A percentile compares a stretch with the other conserved stretches of the same genome.
Conservation (phyloP, 2,113 vertebrate genomes). For the Microcebus ravelobensis region DNA sequence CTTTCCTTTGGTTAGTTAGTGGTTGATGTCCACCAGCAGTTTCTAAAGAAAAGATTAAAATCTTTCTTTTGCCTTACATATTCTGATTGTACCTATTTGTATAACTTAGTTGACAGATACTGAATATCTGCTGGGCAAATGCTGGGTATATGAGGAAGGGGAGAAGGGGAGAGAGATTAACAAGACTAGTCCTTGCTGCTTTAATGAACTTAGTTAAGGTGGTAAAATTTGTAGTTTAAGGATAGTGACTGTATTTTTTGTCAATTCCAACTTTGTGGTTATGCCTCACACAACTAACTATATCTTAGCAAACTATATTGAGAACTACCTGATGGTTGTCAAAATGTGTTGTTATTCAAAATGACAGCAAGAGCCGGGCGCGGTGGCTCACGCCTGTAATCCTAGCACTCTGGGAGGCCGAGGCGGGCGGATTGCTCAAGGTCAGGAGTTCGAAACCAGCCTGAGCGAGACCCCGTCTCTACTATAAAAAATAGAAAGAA, state of each 20-base stretch:
- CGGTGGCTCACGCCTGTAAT: too few relatives aligned
- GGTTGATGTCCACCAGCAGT: not conserved
- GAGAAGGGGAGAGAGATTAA: not conserved
- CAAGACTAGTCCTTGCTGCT: not conserved
- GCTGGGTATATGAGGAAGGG: not conserved
- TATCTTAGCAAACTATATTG: not conserved
- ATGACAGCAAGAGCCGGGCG: not conserved
- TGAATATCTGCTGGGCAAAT: not conserved
- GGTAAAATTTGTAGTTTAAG: not conserved
- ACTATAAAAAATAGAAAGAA: too few relatives aligned
- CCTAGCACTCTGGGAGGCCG: too few relatives aligned
- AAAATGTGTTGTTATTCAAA: conserved; percentile 12
- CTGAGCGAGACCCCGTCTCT: too few relatives aligned
- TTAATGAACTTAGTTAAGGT: not conserved
- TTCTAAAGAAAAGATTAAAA: not conserved
- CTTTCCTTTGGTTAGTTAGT: not conserved
- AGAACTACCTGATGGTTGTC: not conserved
- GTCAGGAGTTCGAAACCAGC: too few relatives aligned
- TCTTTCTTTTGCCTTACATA: not conserved
- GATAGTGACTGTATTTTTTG: not conserved
- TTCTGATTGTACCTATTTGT: not conserved
- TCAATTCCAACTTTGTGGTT: not conserved
- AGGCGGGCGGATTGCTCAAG: too few relatives aligned
- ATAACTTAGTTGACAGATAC: not conserved
- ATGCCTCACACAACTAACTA: not conserved